Percentiles rank a stretch among this genome's conserved stretches.
Evolutionary conservation across 2,113 vertebrate species (phyloP).

Genomic region (Polypterus bichir): DNA sequence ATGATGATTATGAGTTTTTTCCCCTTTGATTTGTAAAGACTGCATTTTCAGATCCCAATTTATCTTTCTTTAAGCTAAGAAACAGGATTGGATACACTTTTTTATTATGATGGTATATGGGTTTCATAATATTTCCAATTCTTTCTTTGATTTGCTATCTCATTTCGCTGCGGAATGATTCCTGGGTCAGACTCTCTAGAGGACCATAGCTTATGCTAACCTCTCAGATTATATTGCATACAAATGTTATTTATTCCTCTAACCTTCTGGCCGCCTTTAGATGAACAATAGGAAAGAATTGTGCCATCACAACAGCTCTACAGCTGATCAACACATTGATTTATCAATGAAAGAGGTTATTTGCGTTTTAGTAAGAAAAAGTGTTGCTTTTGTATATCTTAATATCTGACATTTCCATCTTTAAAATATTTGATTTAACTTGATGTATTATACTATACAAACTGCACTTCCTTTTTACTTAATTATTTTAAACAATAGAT

Average conservation of each 20-base stretch:
- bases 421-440: no score
- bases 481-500: no score
- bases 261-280: neutral
- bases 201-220: slow-evolving; percentile 3
- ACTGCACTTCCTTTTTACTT: no score
- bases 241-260: slow-evolving; percentile 5
- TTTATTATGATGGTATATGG: neutral
- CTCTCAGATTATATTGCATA: neutral
- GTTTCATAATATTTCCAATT: neutral
- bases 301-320: no score
- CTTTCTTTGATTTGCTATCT: neutral
- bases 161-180: neutral
- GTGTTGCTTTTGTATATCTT: no score
- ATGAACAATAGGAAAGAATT: neutral
- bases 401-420: no score
- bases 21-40: no score
- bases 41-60: neutral
- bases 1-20: no score
- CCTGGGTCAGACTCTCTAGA: neutral
- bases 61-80: neutral
- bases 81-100: neutral
- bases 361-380: no score
- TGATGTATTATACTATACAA: no score
- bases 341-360: no score
- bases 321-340: no score